Conservation (phyloP, 2,888 invertebrate genomes). For the Tenthredo livida region DNA sequence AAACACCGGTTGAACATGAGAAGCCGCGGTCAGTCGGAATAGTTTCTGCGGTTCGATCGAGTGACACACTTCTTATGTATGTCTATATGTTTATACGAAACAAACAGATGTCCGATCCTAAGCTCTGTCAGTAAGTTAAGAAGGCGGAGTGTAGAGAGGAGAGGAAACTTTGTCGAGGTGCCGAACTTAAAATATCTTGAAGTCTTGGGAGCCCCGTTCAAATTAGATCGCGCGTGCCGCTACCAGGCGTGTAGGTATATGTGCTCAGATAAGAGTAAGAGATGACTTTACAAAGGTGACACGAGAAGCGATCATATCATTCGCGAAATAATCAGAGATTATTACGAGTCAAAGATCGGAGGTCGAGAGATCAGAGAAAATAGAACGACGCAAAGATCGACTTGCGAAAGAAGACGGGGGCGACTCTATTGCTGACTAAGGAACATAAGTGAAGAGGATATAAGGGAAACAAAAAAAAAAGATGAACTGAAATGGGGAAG, state of each 20-base stretch:
- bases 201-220: conserved; percentile 10
- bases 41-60: conserved; percentile 35
- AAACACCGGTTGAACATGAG: background rate
- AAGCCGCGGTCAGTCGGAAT: conserved; percentile 3
- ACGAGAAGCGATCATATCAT: background rate
- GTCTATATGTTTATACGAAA: conserved; percentile 5
- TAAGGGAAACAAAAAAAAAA: background rate
- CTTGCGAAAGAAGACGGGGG: background rate
- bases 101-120: conserved; percentile 37
- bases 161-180: conserved; percentile 1
- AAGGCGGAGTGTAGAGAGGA: background rate
- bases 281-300: conserved; percentile 24
- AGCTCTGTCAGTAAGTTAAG: background rate
- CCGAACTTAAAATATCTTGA: conserved; percentile 38
- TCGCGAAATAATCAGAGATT: background rate
- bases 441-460: background rate
- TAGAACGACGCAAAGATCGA: background rate
- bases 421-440: background rate
- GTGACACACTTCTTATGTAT: conserved; percentile 30
- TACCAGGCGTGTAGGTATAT: background rate
- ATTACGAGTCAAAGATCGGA: background rate
- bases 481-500: background rate
- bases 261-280: background rate
- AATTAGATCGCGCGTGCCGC: conserved; percentile 40
- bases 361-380: background rate